These are phyloP conservation scores for human DNA, from an alignment of 2,113 vertebrate genomes.

Conservation along the genomic window DNA sequence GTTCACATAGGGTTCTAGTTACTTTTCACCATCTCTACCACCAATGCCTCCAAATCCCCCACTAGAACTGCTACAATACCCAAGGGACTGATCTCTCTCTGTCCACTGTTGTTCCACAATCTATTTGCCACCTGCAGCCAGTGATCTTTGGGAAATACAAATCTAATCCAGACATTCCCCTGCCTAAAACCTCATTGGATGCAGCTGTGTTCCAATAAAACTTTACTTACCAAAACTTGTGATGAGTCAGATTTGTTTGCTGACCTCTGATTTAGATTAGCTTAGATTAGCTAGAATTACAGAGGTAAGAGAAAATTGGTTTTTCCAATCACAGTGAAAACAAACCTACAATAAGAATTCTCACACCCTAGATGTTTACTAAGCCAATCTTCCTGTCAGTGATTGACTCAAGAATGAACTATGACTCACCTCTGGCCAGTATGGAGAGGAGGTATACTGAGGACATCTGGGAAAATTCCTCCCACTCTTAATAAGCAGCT, in stretches of 20 bases:
- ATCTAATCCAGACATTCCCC: background rate
- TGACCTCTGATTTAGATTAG: background rate
- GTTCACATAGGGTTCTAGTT: background rate
- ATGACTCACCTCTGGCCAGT: background rate
- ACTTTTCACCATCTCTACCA: background rate
- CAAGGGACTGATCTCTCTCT: background rate
- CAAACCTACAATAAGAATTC: background rate
- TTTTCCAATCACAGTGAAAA: background rate
- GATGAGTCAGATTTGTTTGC: background rate
- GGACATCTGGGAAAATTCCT: background rate
- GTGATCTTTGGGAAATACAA: background rate
- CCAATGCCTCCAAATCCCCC: no score
- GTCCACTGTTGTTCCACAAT: background rate
- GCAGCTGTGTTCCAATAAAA: background rate
- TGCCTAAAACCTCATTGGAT: background rate
- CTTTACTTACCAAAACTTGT: background rate
- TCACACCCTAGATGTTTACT: background rate
- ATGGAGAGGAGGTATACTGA: background rate
- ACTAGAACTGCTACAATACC: background rate
- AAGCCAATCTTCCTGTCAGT: background rate
- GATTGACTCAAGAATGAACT: background rate
- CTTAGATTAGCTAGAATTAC: background rate
- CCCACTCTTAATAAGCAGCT: background rate
- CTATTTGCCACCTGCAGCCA: background rate
- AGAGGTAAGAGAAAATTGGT: background rate